Conservation (phyloP, 1,140 invertebrate genomes). For the Ooceraea biroi region DNA sequence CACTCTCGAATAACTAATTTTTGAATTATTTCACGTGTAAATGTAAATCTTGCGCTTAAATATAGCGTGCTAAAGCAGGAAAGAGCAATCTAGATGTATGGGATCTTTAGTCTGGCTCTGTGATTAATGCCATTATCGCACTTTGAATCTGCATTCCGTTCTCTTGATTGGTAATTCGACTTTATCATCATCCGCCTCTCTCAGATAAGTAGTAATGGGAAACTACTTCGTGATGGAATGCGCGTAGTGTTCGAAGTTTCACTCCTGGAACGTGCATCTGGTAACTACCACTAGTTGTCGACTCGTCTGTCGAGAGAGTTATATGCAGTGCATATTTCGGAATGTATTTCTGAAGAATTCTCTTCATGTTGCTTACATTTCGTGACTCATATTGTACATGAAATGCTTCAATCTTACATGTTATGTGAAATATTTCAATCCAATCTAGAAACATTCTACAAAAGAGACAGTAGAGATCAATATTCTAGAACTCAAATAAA, state of each 20-base stretch:
- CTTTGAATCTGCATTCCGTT: slow-evolving; percentile 1
- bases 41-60: neutral
- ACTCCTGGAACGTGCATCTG: slow-evolving; percentile 62
- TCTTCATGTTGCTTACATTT: neutral
- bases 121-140: slow-evolving; percentile 31
- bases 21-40: neutral
- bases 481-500: neutral
- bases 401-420: neutral
- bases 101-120: neutral
- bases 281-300: neutral
- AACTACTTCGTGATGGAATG: slow-evolving; percentile 60
- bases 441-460: neutral
- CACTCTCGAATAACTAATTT: neutral
- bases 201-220: slow-evolving; percentile 39
- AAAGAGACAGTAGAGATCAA: slow-evolving; percentile 5
- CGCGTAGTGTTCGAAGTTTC: slow-evolving; percentile 54
- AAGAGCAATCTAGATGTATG: neutral
- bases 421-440: neutral
- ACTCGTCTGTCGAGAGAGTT: slow-evolving; percentile 24
- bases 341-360: neutral
- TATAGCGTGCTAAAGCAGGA: neutral
- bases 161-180: slow-evolving; percentile 26
- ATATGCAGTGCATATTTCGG: neutral
- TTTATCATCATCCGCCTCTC: slow-evolving; percentile 3
- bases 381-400: neutral